Base-by-base conservation (phyloP, 2,113 vertebrate genomes). In the Syngnathus floridae region DNA sequence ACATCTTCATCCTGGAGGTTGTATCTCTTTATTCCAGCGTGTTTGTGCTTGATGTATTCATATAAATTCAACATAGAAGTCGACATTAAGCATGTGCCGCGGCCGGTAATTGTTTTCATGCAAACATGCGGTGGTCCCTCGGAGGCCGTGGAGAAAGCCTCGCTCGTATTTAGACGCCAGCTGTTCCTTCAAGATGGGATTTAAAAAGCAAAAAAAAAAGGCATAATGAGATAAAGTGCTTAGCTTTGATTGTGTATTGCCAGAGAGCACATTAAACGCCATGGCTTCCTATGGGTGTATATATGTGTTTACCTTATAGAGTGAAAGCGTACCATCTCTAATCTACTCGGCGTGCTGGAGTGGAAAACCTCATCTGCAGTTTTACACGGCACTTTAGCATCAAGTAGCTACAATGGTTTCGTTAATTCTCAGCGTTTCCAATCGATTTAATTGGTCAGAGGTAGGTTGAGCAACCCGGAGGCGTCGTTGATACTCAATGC, bases 1-100 rank as follows among this genome's bases (percentile, higher is more conserved):
- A 79, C 71, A 64, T 22, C 40, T 43, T 26, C 40, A 43, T 40
- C 58, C 19, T 68, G 69, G 77, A 75, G 77, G 64, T 72, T 71
- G 69, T 75, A 59, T 81, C n/a, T 38, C n/a, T 41, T 60, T 41
- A 60, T 40, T 40, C 19, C 37, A 60, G 37, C 37, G 19, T 41
- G 11, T 0, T 26, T 26, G 26, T 31, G 21, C 40, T 61, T 40
- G 40, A 26, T 16, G 16, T 61, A 61, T 40, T 43, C 58, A 22
- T 31, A 55, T 55, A 61, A 22, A 61, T 61, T 16, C 40, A 14
- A 43, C 21, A 11, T 21, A 14, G 37, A 59, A 38, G 35, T 21
- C 51, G n/a, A 13, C 26, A 56, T 56, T 35, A 56, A 56, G 54
- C 54, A 31, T 43, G 58, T 40, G 37, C 37, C 12, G 59, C n/a